Percentiles rank a stretch among this genome's conserved stretches.
Conservation (phyloP, 2,797 vertebrate genomes). For the Poeciliopsis paucimaculata region DNA sequence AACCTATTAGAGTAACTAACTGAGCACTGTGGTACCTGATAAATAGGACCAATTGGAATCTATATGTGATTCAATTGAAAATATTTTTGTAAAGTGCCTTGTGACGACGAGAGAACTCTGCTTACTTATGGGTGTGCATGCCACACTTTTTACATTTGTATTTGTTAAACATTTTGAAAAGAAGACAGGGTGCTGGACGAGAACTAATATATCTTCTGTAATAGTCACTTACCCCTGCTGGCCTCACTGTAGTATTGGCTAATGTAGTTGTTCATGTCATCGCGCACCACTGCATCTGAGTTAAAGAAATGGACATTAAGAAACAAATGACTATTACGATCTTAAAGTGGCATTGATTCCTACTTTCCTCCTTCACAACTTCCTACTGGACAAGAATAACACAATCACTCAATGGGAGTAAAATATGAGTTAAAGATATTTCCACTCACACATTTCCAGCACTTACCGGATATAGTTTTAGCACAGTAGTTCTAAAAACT, state of each 20-base stretch:
- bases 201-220: not conserved
- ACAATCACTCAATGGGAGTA: not conserved
- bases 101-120: not conserved
- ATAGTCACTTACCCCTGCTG: slow-evolving; percentile 88
- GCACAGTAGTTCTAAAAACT: not conserved
- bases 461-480: slow-evolving; percentile 9
- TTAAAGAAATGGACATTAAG: not conserved
- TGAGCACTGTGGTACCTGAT: too few species aligned
- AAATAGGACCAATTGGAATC: too few species aligned
- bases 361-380: not conserved
- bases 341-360: not conserved
- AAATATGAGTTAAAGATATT: not conserved
- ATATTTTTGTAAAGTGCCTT: too few species aligned
- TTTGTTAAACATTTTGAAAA: not conserved
- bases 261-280: slow-evolving; percentile 98
- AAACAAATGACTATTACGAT: not conserved
- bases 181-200: not conserved
- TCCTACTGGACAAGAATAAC: not conserved
- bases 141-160: not conserved
- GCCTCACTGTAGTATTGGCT: slow-evolving; percentile 94
- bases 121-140: not conserved
- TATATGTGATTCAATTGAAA: too few species aligned
- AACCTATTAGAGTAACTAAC: too few species aligned
- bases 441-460: not conserved
- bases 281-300: slow-evolving; percentile 84